phyloP scores from a whole-genome alignment of 2,797 vertebrate species.

The Myotis myotis region DNA sequence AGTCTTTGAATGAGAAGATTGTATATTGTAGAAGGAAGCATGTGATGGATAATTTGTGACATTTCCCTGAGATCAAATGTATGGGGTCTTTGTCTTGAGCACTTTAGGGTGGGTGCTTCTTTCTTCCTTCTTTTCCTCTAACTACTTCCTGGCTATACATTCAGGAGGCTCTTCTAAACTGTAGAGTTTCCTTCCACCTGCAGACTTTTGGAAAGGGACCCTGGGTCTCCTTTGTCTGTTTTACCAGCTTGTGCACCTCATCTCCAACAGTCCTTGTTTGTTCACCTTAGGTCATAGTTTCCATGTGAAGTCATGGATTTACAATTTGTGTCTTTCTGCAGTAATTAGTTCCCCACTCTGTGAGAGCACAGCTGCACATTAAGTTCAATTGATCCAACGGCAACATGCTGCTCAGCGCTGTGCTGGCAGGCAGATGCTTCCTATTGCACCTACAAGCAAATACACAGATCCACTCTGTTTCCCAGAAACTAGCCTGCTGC shows the following conservation, averaged over 20 bases:
- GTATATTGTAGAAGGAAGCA: neutral
- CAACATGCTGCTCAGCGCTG: constrained; percentile 75
- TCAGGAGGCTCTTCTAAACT: neutral
- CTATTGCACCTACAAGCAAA: constrained; percentile 77
- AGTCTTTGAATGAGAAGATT: neutral
- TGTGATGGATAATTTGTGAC: neutral
- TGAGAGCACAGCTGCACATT: constrained; percentile 82
- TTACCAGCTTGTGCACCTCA: constrained; percentile 79
- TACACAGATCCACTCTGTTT: constrained; percentile 72
- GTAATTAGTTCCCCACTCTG: constrained; percentile 80
- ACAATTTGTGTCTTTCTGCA: constrained; percentile 80
- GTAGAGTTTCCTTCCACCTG: constrained; percentile 66
- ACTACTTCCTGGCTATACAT: neutral
- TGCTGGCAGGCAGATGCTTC: constrained; percentile 67
- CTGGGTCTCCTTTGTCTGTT: constrained; percentile 76
- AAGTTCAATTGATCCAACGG: constrained; percentile 77
- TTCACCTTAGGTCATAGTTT: constrained; percentile 82
- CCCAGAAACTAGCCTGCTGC: constrained; percentile 78
- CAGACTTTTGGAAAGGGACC: constrained; percentile 56
- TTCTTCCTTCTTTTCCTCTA: neutral
- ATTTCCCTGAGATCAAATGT: neutral
- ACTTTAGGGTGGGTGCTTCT: neutral
- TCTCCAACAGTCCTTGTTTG: constrained; percentile 75
- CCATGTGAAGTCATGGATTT: constrained; percentile 82
- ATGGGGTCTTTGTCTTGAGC: neutral